Base-by-base conservation (phyloP, 1,140 invertebrate species). In the Sycophaga agraensis region DNA sequence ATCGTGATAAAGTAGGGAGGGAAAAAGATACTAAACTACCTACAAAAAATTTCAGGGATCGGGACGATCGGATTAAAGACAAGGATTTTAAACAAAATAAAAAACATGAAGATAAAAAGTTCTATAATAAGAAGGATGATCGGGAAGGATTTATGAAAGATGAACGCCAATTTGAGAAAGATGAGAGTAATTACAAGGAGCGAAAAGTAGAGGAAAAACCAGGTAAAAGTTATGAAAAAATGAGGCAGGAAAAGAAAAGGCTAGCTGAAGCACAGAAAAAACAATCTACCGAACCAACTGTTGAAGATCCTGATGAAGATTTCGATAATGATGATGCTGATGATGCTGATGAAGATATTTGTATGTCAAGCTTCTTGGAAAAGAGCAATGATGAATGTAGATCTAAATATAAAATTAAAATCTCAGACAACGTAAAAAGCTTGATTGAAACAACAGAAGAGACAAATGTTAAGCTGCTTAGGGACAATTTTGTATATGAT, bases 221-320 rank as follows among this genome's bases (percentile, higher is more conserved):
- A 11, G 77, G 79, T 9, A 82, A 82, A 64, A 82, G 79, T 70
- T 80, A 82, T 26, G 78, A 80, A 46, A 80, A 79, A 70, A 80
- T 79, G 78, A 65, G 78, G 37, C 73, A 76, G 40, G 78, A 82
- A 40, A 82, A 81, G 45, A 77, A 72, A 37, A 74, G 73, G 64
- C 28, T 79, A 4, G 70, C 71, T 9, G 78, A 80, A 62, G 69
- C 65, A 4, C 61, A 57, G 24, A 81, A 80, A 49, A 79, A 73
- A 46, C 70, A 74, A 26, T 69, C 57, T 63, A 24, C 63, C n/a
- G 75, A 75, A 21, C 21, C 42, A 19, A 50, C 40, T 21, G 55
- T 17, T 4, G 70, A 68, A 19, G 64, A 58, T 6, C 19, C 40
- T 19, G 43, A 61, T 16, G 43, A 55, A 31, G 34, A 39, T 58